Conservation (phyloP, 2,888 invertebrate species). For the Cryptocephalus moraei region DNA sequence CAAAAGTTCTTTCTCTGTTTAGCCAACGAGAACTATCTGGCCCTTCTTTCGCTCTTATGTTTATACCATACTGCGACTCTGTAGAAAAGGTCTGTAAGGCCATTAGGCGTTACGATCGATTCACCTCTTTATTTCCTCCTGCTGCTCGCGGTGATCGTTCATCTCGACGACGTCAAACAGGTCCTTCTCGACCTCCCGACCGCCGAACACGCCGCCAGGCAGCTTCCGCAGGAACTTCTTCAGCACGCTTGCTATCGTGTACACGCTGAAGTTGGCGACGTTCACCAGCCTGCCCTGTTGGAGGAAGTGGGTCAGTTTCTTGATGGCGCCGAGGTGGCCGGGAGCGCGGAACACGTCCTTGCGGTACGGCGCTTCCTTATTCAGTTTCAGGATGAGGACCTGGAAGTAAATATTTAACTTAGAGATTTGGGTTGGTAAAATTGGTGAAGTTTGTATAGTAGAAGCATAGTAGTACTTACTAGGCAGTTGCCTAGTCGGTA, state of each 20-base stretch:
- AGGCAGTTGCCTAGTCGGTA: too few species aligned
- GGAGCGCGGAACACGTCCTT: constrained; percentile 93
- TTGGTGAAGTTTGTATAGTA: too few species aligned
- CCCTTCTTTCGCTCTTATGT: too few species aligned
- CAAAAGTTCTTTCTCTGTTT: too few species aligned
- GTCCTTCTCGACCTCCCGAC: constrained; percentile 79
- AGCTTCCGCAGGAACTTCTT: constrained; percentile 96
- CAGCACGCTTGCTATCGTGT: constrained; percentile 95
- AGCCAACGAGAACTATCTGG: too few species aligned
- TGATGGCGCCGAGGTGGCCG: constrained; percentile 91
- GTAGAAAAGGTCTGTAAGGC: too few species aligned
- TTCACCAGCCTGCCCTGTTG: constrained; percentile 84
- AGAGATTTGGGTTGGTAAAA: too few species aligned
- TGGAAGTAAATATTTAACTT: constrained; percentile 32
- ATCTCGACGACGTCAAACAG: constrained; percentile 82
- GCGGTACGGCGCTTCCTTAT: constrained; percentile 87
- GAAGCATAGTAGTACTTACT: too few species aligned
- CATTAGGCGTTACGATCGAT: constrained; percentile 16
- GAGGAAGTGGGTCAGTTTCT: constrained; percentile 82
- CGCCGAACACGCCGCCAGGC: constrained; percentile 95
- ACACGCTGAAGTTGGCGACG: constrained; percentile 91
- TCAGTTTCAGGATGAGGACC: constrained; percentile 85
- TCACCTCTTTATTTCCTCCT: constrained; percentile 87
- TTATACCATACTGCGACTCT: too few species aligned
- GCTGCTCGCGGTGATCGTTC: constrained; percentile 71